Conservation (phyloP, 2,888 invertebrate species). For the Ommatoiulus sabulosus region DNA sequence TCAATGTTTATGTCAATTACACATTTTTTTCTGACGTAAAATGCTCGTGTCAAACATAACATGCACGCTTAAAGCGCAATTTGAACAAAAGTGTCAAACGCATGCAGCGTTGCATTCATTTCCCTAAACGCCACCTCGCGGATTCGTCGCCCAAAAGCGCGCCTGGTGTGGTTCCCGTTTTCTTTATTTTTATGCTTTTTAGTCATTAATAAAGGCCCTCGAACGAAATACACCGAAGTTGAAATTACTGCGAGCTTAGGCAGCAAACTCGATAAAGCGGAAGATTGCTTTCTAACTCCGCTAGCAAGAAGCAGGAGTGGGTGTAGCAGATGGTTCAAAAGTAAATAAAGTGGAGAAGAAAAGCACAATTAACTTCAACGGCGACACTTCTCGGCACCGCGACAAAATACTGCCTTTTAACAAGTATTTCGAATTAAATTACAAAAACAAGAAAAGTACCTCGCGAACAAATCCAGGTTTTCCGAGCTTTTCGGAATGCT, state of each 20-base stretch:
- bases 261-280: background rate
- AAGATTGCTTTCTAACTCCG: constrained; percentile 3
- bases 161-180: too few relatives aligned
- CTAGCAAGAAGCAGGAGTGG: background rate
- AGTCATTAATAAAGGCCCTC: too few relatives aligned
- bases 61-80: too few relatives aligned
- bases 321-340: constrained; percentile 13
- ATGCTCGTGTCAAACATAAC: too few relatives aligned
- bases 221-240: background rate
- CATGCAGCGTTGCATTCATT: too few relatives aligned
- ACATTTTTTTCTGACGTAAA: too few relatives aligned
- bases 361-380: constrained; percentile 23
- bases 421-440: constrained; percentile 27
- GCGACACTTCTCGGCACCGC: background rate
- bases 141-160: too few relatives aligned
- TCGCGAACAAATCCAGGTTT: background rate
- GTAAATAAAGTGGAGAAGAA: constrained; percentile 14
- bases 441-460: background rate
- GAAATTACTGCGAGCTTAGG: background rate
- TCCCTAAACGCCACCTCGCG: too few relatives aligned
- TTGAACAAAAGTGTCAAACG: too few relatives aligned
- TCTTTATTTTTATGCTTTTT: too few relatives aligned
- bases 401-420: constrained; percentile 26
- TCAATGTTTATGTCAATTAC: too few relatives aligned
- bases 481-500: background rate